A percentile compares a stretch with the other conserved stretches of the same genome.
Evolutionary conservation across 2,113 vertebrate genomes (phyloP).

Genomic region (Carettochelys insculpta): DNA sequence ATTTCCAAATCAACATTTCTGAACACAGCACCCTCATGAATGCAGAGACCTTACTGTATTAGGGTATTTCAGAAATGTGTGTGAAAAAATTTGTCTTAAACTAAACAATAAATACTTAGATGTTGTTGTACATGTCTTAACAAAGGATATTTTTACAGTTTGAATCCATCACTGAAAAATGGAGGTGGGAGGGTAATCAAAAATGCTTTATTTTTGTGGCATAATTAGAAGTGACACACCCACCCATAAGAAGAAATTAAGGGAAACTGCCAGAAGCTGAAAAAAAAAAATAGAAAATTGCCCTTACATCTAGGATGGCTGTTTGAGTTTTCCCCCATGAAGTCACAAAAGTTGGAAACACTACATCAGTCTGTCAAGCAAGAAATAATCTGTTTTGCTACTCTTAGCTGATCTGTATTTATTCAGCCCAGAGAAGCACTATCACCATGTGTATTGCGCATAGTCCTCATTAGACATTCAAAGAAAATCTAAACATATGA

Average conservation of each 20-base stretch:
- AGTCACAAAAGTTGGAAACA: neutral
- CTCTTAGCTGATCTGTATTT: neutral
- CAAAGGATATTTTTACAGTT: neutral
- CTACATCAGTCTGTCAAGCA: neutral
- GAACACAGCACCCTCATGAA: no score
- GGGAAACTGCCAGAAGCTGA: neutral
- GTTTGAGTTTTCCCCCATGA: neutral
- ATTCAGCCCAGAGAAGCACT: neutral
- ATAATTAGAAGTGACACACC: neutral
- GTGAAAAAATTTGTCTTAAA: fast-evolving
- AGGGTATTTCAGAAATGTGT: neutral
- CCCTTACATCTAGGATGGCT: neutral
- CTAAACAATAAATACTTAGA: neutral
- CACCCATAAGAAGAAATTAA: neutral
- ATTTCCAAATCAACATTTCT: no score
- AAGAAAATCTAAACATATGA: conserved; percentile 23
- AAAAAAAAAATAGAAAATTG: neutral
- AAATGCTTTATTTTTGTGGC: neutral
- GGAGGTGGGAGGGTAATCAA: neutral
- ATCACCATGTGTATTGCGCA: neutral
- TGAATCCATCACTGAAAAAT: neutral
- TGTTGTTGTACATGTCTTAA: neutral
- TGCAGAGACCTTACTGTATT: no score
- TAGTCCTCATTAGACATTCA: conserved; percentile 33
- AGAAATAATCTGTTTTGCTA: neutral